phyloP scores from a whole-genome alignment of 2,797 vertebrate genomes.

The Cryptoblepharus egeriae region DNA sequence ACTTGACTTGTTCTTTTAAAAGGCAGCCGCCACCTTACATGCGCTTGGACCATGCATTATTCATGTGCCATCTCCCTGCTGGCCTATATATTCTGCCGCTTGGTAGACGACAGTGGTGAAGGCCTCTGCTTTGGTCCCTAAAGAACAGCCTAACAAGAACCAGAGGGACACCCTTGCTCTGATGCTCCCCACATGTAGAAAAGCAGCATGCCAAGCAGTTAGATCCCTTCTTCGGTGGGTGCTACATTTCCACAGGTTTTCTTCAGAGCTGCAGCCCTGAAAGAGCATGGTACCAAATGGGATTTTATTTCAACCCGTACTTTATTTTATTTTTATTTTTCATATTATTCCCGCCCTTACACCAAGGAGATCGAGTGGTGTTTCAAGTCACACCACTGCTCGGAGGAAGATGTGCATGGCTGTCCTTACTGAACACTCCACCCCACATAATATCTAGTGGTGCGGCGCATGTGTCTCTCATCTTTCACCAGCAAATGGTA shows the following conservation, averaged over 20 bases:
- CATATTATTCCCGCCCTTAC: no score
- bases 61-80: neutral
- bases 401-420: no score
- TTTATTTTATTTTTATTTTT: no score
- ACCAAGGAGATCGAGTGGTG: no score
- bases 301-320: no score
- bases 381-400: no score
- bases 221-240: neutral
- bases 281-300: neutral
- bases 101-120: neutral
- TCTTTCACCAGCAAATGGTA: no score
- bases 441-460: no score
- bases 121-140: neutral
- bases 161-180: neutral
- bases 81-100: slow-evolving; percentile 14
- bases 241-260: neutral
- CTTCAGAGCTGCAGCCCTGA: no score
- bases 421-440: no score
- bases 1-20: slow-evolving; percentile 17
- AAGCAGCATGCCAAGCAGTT: neutral
- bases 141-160: neutral
- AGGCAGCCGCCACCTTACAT: neutral
- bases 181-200: neutral
- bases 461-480: no score
- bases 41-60: slow-evolving; percentile 1